Evolutionary conservation across 2,888 invertebrate genomes (phyloP).

Genomic region (Euzetes globulus): DNA sequence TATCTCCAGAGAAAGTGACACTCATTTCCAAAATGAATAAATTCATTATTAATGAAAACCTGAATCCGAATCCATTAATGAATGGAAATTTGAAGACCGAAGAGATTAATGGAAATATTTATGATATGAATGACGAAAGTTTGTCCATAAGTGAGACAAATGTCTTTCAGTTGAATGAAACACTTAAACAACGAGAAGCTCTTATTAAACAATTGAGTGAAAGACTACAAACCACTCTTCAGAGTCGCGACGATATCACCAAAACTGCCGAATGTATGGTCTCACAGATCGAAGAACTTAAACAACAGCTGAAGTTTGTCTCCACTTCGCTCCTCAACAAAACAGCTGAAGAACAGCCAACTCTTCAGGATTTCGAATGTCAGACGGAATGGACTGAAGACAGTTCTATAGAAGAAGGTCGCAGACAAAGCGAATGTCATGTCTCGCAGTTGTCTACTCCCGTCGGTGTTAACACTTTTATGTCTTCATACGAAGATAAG

Average conservation of each 20-base stretch:
- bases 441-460: neutral
- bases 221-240: neutral
- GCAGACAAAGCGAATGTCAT: neutral
- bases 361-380: neutral
- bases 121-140: neutral
- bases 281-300: neutral
- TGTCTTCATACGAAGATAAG: neutral
- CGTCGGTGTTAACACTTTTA: neutral
- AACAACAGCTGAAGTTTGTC: neutral
- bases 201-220: neutral
- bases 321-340: neutral
- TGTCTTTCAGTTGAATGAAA: neutral
- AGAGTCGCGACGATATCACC: neutral
- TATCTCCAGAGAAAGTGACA: too few relatives aligned
- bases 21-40: neutral
- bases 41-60: neutral
- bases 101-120: neutral
- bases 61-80: neutral
- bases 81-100: neutral
- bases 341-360: neutral
- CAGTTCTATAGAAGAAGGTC: neutral
- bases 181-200: neutral
- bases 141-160: neutral
- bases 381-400: neutral
- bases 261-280: neutral